A percentile compares a stretch with the other conserved stretches of the same genome.
These are phyloP conservation scores for Aphrocallistes beatrix DNA, from an alignment of 37 sponge, comb jelly and placozoan species.

Conservation along the genomic window DNA sequence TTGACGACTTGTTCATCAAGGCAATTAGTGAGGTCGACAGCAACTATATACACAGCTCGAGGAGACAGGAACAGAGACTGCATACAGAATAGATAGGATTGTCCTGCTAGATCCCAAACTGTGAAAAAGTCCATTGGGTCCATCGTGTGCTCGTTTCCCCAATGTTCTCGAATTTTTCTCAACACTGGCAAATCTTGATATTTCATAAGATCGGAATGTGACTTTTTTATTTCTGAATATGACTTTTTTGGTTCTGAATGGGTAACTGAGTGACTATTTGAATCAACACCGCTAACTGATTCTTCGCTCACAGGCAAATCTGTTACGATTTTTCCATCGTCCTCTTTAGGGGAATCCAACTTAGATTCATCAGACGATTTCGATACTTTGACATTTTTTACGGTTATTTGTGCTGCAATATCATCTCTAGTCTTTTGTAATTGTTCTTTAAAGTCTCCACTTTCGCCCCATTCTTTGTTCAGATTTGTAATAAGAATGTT, in stretches of 20 bases:
- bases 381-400: background rate
- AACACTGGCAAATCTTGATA: no score
- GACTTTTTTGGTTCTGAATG: no score
- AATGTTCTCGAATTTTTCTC: background rate
- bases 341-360: no score
- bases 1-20: background rate
- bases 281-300: no score
- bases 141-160: background rate
- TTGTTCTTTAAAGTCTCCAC: background rate
- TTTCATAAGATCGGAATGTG: no score
- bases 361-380: background rate
- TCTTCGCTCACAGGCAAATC: no score
- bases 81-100: slow-evolving; percentile 15
- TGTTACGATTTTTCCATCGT: no score
- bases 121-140: background rate
- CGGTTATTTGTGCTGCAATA: background rate
- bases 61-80: background rate
- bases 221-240: no score
- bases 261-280: no score
- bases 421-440: background rate
- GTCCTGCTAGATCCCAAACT: background rate
- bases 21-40: background rate
- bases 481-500: background rate
- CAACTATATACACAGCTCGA: background rate
- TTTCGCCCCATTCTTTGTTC: background rate